Base-by-base conservation (phyloP, 2,888 invertebrate species). In the Vandiemenella viatica region DNA sequence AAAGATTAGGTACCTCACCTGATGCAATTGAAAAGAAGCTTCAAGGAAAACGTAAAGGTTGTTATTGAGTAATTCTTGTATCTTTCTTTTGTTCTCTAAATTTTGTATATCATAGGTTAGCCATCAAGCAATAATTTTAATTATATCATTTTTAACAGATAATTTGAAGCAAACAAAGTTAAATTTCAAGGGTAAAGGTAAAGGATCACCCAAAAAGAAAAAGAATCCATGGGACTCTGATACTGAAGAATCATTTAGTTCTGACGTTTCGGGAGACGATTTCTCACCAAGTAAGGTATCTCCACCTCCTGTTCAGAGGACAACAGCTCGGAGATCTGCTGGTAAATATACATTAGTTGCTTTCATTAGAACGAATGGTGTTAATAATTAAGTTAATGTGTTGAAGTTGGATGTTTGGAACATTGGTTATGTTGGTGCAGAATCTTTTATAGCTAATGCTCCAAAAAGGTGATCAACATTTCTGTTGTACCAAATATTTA, bases 101-200 rank as follows among this genome's bases (percentile, higher is more conserved):
- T n/a, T n/a, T n/a, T n/a, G n/a, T n/a, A n/a, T n/a, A n/a, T n/a
- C n/a, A n/a, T n/a, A n/a, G n/a, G n/a, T n/a, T n/a, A n/a, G n/a
- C n/a, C n/a, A n/a, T n/a, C n/a, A n/a, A n/a, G n/a, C n/a, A n/a
- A n/a, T n/a, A n/a, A n/a, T n/a, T n/a, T n/a, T n/a, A n/a, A n/a
- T n/a, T n/a, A n/a, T n/a, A n/a, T n/a, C n/a, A n/a, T n/a, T n/a
- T n/a, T n/a, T n/a, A n/a, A n/a, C n/a, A n/a, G n/a, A 13, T n/a
- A 15, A 32, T 32, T 58, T 83, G 53, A 87, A 85, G 60, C 88
- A 88, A 65, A 72, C 79, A 0, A 88, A 83, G 60, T 66, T 88
- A 26, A 67, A 65, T 16, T 87, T 87, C 60, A 76, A 77, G 60
- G 73, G 75, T 48, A n/a, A 50, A 51, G 1, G 63, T 64, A 47